phyloP scores from a whole-genome alignment of 2,113 vertebrate species.

The Hydropotes inermis region DNA sequence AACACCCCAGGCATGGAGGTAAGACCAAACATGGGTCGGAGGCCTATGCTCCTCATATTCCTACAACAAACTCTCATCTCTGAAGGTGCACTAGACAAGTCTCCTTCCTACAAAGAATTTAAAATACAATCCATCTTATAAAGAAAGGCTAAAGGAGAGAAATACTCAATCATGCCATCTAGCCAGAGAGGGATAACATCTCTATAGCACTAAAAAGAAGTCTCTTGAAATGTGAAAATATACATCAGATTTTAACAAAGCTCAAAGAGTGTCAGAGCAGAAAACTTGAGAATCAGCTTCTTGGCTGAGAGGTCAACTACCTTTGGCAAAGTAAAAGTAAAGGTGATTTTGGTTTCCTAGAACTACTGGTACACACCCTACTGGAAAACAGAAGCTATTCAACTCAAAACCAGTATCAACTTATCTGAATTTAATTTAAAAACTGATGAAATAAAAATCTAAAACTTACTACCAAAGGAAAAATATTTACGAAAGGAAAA shows the following conservation, averaged over 20 bases:
- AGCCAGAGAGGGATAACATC: neutral
- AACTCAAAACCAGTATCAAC: neutral
- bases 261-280: neutral
- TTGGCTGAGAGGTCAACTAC: neutral
- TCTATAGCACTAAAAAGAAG: neutral
- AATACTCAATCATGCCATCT: neutral
- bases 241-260: neutral
- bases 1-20: neutral
- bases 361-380: neutral
- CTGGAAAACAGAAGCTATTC: neutral
- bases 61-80: neutral
- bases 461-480: neutral
- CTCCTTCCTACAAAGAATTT: neutral
- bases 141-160: neutral
- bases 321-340: neutral
- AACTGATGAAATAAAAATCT: neutral
- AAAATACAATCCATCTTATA: neutral
- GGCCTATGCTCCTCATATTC: neutral
- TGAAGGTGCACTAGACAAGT: neutral
- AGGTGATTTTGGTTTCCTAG: neutral
- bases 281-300: neutral
- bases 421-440: neutral
- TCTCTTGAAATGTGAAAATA: neutral
- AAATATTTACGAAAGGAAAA: neutral
- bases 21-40: neutral